Evolutionary conservation across 2,113 vertebrate species (phyloP), one percentile per base, ranked within the genome.

Genomic region (Hemichromis elongatus): DNA sequence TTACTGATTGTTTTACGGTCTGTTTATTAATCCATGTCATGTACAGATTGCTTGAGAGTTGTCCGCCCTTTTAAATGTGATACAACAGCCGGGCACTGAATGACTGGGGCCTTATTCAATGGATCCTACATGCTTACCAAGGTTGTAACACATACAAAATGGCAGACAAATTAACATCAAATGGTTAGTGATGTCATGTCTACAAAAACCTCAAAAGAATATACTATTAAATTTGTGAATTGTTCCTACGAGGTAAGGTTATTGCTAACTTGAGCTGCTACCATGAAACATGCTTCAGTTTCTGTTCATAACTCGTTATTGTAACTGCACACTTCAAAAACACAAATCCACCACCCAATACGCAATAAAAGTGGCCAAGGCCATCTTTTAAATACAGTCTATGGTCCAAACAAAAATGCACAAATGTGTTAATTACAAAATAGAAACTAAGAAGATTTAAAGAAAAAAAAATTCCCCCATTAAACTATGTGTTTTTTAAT

Each of bases 341-440:
- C 61, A 66, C 4, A 66, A 66, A 66, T 40, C 11, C 11, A 40
- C 61, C 35, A 68, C 2, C 19, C 19, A 68, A 42, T 21, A 42
- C 3, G 61, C n/a, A 37, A 68, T 68, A 40, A 13, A 19, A 42
- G n/a, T 42, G n/a, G 40, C 61, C 7, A 42, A 42, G 2, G 9
- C 61, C 61, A 68, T 68, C 61, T 68, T 24, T 68, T 40, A 42
- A 40, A 40, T 68, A 68, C 40, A 68, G 61, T 40, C 35, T 50
- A 50, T 18, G 16, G 47, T 7, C 16, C 6, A 50, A 50, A 50
- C 47, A 11, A 21, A 66, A 37, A n/a, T 66, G 33, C 19, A 66
- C 19, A 66, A 40, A 40, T 3, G 4, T 66, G 33, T 40, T 66
- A 66, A 66, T 18, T 24, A 42, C 7, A 68, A 42, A 42, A 42